Conservation (phyloP, 92 coral and sea anemone genomes). For the Montipora capitata region DNA sequence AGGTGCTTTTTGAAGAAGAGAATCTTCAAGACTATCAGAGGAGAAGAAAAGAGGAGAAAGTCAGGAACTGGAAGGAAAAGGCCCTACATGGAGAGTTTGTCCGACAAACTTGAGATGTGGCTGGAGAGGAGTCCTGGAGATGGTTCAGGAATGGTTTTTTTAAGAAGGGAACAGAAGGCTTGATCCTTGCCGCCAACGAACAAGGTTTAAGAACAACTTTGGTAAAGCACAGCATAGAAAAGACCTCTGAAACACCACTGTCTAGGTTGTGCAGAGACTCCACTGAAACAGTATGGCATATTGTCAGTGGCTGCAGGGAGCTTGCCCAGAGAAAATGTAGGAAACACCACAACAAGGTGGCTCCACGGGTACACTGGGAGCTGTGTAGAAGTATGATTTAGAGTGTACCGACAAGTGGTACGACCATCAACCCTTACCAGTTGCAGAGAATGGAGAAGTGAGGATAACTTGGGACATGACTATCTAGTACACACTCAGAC, state of each 20-base stretch:
- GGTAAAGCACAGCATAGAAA: background rate
- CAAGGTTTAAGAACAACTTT: background rate
- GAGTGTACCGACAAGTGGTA: conserved; percentile 45
- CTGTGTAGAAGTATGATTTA: conserved; percentile 4
- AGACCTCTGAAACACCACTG: background rate
- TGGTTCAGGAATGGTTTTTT: conserved; percentile 25
- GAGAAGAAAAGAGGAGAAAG: background rate
- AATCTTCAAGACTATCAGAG: conserved; percentile 36
- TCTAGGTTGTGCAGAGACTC: conserved; percentile 31
- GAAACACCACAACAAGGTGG: conserved; percentile 55
- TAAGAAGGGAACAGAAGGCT: background rate
- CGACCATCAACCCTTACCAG: conserved; percentile 42
- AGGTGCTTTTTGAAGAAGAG: conserved; percentile 45
- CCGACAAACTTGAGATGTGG: conserved; percentile 42
- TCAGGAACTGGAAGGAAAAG: conserved; percentile 35
- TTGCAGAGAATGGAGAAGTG: conserved; percentile 13
- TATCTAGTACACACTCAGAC: too few relatives aligned
- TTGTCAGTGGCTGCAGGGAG: background rate
- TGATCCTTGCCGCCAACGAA: background rate
- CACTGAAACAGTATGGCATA: conserved; percentile 16
- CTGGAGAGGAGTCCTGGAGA: conserved; percentile 44
- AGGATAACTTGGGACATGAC: background rate
- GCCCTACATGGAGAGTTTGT: conserved; percentile 38
- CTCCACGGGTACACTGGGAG: conserved; percentile 21
- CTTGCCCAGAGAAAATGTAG: background rate